A percentile compares a stretch with the other conserved stretches of the same genome.
Evolutionary conservation across 2,797 vertebrate genomes (phyloP).

Genomic region (Diplodus sargus): DNA sequence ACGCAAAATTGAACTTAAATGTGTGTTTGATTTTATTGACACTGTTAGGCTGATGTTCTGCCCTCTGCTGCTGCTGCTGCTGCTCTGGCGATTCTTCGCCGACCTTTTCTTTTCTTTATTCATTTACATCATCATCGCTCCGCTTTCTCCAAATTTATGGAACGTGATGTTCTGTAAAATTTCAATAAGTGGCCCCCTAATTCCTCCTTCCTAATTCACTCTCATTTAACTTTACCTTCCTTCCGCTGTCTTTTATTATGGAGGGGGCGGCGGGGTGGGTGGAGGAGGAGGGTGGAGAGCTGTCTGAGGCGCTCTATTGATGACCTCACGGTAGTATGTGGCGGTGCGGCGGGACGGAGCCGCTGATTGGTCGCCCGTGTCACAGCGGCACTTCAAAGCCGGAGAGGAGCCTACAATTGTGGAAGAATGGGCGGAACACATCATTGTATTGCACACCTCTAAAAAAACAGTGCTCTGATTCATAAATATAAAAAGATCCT

Average conservation of each 20-base stretch:
- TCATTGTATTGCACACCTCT: conserved; percentile 99
- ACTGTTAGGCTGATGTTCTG: background rate
- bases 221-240: conserved; percentile 85
- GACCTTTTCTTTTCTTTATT: background rate
- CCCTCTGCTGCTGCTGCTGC: background rate
- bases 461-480: conserved; percentile 99
- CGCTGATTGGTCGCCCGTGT: conserved; percentile 94
- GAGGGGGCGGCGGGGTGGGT: conserved; percentile 73
- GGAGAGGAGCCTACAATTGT: conserved; percentile 97
- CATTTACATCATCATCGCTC: conserved; percentile 20
- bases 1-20: background rate
- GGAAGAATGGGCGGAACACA: conserved; percentile 99
- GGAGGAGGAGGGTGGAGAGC: conserved; percentile 71
- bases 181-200: conserved; percentile 80
- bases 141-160: conserved; percentile 70
- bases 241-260: conserved; percentile 84
- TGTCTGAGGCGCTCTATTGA: conserved; percentile 83
- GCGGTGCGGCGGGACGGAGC: conserved; percentile 85
- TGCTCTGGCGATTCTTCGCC: background rate
- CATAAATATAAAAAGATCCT: conserved; percentile 99
- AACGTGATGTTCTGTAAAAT: conserved; percentile 73
- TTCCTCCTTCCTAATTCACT: conserved; percentile 82
- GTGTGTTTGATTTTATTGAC: background rate
- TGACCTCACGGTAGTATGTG: conserved; percentile 93
- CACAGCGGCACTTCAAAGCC: conserved; percentile 99